Evolutionary conservation across 2,888 invertebrate genomes (phyloP).

Genomic region (Ferdinandea cuprea): DNA sequence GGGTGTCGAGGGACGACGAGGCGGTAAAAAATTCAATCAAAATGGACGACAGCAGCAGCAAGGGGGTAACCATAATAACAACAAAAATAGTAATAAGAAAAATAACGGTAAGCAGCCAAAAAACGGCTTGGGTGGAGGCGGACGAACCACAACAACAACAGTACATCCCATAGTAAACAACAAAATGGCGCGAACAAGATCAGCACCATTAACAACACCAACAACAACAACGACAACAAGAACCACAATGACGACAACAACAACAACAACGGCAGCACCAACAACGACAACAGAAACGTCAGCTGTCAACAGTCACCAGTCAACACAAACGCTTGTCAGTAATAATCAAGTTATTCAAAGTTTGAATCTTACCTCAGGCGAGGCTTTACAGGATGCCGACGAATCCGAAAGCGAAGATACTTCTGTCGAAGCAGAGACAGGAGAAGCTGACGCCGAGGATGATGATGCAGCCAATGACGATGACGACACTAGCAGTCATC

Average conservation of each 20-base stretch:
- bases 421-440: slow-evolving; percentile 70
- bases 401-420: slow-evolving; percentile 73
- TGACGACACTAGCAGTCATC: slow-evolving; percentile 73
- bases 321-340: slow-evolving; percentile 61
- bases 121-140: slow-evolving; percentile 70
- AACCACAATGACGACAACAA: slow-evolving; percentile 65
- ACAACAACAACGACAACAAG: slow-evolving; percentile 59
- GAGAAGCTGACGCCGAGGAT: slow-evolving; percentile 75
- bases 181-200: slow-evolving; percentile 66
- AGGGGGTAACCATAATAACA: slow-evolving; percentile 71
- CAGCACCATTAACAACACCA: slow-evolving; percentile 71
- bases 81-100: slow-evolving; percentile 75
- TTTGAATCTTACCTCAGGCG: slow-evolving; percentile 53
- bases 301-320: slow-evolving; percentile 64
- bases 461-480: slow-evolving; percentile 78
- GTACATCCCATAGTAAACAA: slow-evolving; percentile 73
- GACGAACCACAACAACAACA: slow-evolving; percentile 73
- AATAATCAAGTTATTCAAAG: slow-evolving; percentile 67
- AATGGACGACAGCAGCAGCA: slow-evolving; percentile 76
- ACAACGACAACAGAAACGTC: slow-evolving; percentile 51
- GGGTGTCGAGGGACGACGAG: slow-evolving; percentile 53
- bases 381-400: slow-evolving; percentile 59
- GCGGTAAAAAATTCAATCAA: slow-evolving; percentile 75
- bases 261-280: slow-evolving; percentile 64
- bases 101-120: slow-evolving; percentile 66